Percentiles rank a stretch among this genome's conserved stretches.
phyloP scores from a whole-genome alignment of 2,113 vertebrate species.

The Crotalus viridis region DNA sequence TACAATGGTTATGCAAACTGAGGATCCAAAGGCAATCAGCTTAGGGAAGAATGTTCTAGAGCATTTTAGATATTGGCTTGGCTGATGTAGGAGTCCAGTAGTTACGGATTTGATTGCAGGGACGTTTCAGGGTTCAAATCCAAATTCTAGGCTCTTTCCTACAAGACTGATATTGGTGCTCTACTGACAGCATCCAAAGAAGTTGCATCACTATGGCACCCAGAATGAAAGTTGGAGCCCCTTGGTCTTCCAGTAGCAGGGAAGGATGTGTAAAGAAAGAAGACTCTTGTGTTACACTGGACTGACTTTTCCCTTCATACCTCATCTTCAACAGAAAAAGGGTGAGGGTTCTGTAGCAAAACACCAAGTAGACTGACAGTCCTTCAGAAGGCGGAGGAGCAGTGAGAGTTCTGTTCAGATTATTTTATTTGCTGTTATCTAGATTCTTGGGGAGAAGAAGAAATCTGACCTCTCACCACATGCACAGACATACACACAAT shows the following conservation, averaged over 20 bases:
- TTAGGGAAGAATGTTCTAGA: neutral
- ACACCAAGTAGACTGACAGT: neutral
- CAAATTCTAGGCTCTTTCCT: neutral
- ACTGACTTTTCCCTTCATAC: neutral
- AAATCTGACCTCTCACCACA: too few species aligned
- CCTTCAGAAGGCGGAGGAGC: neutral
- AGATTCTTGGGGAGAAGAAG: neutral
- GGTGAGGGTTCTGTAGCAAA: neutral
- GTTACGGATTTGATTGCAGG: neutral
- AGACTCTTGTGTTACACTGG: neutral
- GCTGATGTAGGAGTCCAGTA: neutral
- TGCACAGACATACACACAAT: neutral
- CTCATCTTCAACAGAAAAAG: neutral
- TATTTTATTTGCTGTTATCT: neutral
- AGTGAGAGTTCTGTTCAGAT: neutral
- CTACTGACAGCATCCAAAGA: neutral
- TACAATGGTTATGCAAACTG: neutral
- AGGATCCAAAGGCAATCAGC: neutral
- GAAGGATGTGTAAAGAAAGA: neutral
- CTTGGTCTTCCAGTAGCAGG: neutral
- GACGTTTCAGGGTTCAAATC: neutral
- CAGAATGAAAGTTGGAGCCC: neutral
- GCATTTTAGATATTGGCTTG: neutral
- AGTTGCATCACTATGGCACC: neutral
- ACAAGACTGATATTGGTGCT: neutral